phyloP scores from a whole-genome alignment of 2,113 vertebrate species.

The Sebastes fasciatus region DNA sequence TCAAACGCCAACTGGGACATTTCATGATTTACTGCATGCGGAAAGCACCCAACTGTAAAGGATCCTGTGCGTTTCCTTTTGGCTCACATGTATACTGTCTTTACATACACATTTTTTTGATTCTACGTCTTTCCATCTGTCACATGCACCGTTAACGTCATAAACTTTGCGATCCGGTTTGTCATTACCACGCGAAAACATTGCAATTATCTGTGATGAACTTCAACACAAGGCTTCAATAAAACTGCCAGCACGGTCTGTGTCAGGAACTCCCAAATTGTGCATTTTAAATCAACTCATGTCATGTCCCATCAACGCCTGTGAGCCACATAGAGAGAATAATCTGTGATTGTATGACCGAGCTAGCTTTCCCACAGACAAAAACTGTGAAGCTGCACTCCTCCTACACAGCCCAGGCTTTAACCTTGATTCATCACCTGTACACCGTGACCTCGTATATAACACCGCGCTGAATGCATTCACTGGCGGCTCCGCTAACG shows the following conservation, averaged over 20 bases:
- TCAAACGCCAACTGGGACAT: not conserved
- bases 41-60: slow-evolving; percentile 51
- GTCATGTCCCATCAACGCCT: not conserved
- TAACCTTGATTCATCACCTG: slow-evolving; percentile 51
- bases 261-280: not conserved
- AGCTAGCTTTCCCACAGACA: slow-evolving; percentile 35
- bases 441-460: slow-evolving; percentile 49
- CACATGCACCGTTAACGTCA: not conserved
- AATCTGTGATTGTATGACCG: slow-evolving; percentile 17
- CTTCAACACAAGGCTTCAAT: slow-evolving; percentile 8
- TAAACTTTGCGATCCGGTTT: not conserved
- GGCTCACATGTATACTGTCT: not conserved
- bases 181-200: slow-evolving; percentile 31
- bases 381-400: slow-evolving; percentile 26
- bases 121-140: not conserved
- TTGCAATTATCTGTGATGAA: slow-evolving; percentile 37
- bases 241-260: slow-evolving; percentile 15
- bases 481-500: not conserved
- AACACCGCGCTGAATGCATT: slow-evolving; percentile 49
- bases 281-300: slow-evolving; percentile 5
- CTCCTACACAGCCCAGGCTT: slow-evolving; percentile 47
- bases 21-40: slow-evolving; percentile 38
- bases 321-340: slow-evolving; percentile 14
- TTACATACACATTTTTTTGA: not conserved
- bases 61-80: slow-evolving; percentile 1